Conservation (phyloP, 2,797 vertebrate species). For the Myiothlypis chrysogaster region DNA sequence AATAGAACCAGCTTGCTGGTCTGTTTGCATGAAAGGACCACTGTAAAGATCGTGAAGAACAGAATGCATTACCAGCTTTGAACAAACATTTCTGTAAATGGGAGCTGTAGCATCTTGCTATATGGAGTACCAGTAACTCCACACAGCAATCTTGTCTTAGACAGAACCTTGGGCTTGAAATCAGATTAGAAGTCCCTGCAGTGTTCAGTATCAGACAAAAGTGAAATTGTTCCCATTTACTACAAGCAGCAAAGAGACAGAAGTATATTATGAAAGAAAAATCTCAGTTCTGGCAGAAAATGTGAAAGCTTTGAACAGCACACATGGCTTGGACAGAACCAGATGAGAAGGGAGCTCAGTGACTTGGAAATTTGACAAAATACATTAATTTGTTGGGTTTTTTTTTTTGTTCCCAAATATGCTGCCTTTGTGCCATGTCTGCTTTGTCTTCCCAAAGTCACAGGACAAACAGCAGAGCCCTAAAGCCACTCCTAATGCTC, state of each 20-base stretch:
- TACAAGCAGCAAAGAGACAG: neutral
- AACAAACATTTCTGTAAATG: neutral
- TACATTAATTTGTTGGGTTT: neutral
- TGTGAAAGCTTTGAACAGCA: neutral
- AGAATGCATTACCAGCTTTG: neutral
- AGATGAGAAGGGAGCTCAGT: neutral
- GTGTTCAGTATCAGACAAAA: neutral
- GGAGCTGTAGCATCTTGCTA: neutral
- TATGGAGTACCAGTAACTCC: neutral
- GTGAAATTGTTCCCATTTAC: neutral
- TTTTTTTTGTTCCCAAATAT: neutral
- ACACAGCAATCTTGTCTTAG: neutral
- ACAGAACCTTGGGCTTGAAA: neutral
- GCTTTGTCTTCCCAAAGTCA: neutral
- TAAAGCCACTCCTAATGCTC: neutral
- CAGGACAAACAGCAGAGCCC: neutral
- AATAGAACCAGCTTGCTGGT: neutral
- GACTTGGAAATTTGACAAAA: neutral
- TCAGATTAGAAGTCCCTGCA: neutral
- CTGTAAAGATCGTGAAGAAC: neutral
- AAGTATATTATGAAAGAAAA: neutral
- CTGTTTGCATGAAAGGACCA: neutral
- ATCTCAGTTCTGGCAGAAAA: neutral
- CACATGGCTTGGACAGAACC: neutral
- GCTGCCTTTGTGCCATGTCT: neutral